These are phyloP conservation scores for Pseudomyrmex flavicornis DNA, from an alignment of 1,140 invertebrate species.

Conservation along the genomic window DNA sequence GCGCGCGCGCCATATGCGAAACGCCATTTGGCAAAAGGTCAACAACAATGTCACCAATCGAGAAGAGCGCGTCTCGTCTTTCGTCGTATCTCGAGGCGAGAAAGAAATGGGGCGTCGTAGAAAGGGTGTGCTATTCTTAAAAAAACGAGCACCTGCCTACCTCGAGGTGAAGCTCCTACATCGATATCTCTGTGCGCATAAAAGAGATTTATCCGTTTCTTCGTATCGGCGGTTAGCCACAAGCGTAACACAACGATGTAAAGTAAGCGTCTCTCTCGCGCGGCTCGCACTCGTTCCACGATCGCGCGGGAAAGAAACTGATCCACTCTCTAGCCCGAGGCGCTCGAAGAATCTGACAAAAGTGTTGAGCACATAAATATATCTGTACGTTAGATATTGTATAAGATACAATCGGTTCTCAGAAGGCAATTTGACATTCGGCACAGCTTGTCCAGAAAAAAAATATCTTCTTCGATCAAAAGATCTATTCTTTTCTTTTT, in stretches of 20 bases:
- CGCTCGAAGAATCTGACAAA: conserved; percentile 30
- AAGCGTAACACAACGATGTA: conserved; percentile 66
- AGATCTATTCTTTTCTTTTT: conserved; percentile 13
- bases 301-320: conserved; percentile 33
- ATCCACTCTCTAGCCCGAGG: conserved; percentile 44
- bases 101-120: conserved; percentile 28
- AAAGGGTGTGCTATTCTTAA: background rate
- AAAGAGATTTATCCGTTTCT: conserved; percentile 65
- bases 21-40: conserved; percentile 73
- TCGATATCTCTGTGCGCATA: conserved; percentile 16
- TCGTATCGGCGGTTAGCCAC: conserved; percentile 58
- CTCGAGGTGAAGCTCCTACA: conserved; percentile 64
- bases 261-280: background rate
- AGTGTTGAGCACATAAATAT: conserved; percentile 25
- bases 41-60: conserved; percentile 69
- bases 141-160: conserved; percentile 69
- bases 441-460: background rate
- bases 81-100: conserved; percentile 23
- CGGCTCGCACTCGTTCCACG: background rate
- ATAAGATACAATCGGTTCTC: background rate
- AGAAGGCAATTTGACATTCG: conserved; percentile 15
- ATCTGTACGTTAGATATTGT: background rate
- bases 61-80: conserved; percentile 16
- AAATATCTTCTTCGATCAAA: conserved; percentile 38
- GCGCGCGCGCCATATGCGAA: conserved; percentile 70